Evolutionary conservation across 2,113 vertebrate genomes (phyloP), one percentile per base, ranked within the genome.

Genomic region (Ageneiosus marmoratus): DNA sequence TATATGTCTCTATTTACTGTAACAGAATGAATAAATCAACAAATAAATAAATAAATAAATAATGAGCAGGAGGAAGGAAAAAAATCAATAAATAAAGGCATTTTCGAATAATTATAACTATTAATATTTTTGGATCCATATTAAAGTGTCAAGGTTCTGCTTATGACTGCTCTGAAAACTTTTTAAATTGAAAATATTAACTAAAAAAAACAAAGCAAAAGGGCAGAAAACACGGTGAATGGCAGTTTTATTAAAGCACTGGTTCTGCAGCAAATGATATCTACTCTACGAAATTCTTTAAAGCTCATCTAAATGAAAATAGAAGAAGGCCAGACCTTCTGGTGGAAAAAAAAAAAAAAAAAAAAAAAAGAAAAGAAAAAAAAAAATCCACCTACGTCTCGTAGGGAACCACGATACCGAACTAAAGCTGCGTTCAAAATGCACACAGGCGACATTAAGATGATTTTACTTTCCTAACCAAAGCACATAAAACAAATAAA

Each of bases 231-330:
- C 9, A 63, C n/a, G 63, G 58, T 20, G 56, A 79, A 79, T 62
- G 24, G 77, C 20, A 79, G 56, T 63, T 87, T 87, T 87, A 87
- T 85, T 87, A 73, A 85, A 85, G 83, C 74, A 84, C 15, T 37
- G 53, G 67, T 8, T 55, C 82, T 69, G 60, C 82, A 69, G 69
- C 80, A 82, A 82, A 83, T 63, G 56, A 60, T 74, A 55, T 72
- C 60, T 32, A 44, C 22, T 34, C 60, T 69, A 34, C 63, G 74
- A 80, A 84, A 74, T 82, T 56, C 18, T 50, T 34, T 78, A 73
- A 73, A 83, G 48, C 67, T 63, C n/a, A 77, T 72, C 32, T 73
- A 82, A 85, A 65, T 74, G 22, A 32, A 56, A 77, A 72, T 41
- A 37, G 84, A 87, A 83, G 80, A 67, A 85, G 82, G 77, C 44